phyloP scores from a whole-genome alignment of 2,797 vertebrate genomes.

The Macrochelys suwanniensis region DNA sequence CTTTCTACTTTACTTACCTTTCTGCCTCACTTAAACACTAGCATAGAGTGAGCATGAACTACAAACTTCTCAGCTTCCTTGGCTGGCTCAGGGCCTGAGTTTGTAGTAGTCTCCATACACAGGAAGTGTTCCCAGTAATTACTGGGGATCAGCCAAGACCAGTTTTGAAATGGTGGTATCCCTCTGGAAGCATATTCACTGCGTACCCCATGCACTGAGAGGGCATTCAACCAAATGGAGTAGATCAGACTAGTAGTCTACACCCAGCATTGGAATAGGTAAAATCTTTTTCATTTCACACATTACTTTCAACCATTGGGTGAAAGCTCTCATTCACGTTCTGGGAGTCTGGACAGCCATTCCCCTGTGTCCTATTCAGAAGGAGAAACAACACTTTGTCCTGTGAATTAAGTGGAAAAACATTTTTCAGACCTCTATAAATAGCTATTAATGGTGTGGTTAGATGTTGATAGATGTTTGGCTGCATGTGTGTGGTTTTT shows the following conservation, averaged over 20 bases:
- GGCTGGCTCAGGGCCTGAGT: neutral
- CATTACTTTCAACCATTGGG: neutral
- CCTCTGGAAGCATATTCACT: neutral
- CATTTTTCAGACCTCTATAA: neutral
- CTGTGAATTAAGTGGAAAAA: neutral
- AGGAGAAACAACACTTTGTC: neutral
- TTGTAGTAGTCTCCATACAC: neutral
- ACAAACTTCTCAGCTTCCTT: neutral
- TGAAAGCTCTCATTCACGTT: neutral
- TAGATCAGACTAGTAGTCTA: neutral
- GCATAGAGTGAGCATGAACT: neutral
- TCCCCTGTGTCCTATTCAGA: rapidly evolving
- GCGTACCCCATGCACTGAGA: neutral
- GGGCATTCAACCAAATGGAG: neutral
- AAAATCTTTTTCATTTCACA: neutral
- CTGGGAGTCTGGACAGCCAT: neutral
- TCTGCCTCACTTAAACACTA: neutral
- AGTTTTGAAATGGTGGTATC: neutral
- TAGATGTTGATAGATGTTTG: too few species aligned
- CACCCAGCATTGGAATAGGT: neutral
- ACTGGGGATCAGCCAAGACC: neutral
- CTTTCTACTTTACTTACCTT: neutral
- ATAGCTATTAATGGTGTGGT: too few species aligned
- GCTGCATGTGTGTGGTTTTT: too few species aligned
- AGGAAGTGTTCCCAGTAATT: neutral